Conservation (phyloP, 2,888 invertebrate species). For the Thecophora atra region DNA sequence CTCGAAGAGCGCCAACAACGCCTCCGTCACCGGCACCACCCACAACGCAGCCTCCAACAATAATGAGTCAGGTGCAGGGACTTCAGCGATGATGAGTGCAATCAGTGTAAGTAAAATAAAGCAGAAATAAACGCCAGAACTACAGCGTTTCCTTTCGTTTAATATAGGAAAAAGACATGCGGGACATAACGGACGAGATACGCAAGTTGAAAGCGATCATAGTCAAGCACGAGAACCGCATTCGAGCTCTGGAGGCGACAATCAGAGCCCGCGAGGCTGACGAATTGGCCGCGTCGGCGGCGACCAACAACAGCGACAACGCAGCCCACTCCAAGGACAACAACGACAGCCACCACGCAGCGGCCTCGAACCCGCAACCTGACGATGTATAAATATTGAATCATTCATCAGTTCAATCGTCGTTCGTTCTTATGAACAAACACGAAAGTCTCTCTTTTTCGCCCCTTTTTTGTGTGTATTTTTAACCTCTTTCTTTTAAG, state of each 20-base stretch:
- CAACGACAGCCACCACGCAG: conserved; percentile 49
- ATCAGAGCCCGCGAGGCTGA: conserved; percentile 58
- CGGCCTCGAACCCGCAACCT: conserved; percentile 52
- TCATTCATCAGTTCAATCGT: no score
- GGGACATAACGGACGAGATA: conserved; percentile 88
- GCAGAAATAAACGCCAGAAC: not conserved
- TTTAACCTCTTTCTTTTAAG: conserved; percentile 15
- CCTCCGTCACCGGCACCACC: conserved; percentile 45
- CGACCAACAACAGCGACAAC: conserved; percentile 46
- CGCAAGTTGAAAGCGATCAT: conserved; percentile 93
- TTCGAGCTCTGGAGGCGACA: conserved; percentile 65
- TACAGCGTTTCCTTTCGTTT: not conserved
- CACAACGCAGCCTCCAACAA: conserved; percentile 58
- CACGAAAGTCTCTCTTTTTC: not conserved
- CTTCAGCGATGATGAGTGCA: conserved; percentile 49
- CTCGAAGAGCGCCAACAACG: conserved; percentile 55
- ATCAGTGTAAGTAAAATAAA: conserved; percentile 61
- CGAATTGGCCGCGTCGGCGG: conserved; percentile 51
- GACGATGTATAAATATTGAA: conserved; percentile 57
- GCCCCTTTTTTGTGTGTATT: conserved; percentile 22
- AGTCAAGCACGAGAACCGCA: conserved; percentile 86
- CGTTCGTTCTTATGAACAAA: conserved; percentile 28
- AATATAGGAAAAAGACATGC: conserved; percentile 70
- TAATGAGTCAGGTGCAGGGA: conserved; percentile 48
- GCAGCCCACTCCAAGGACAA: conserved; percentile 46